phyloP scores from a whole-genome alignment of 2,797 vertebrate genomes.

The Lithobates sylvaticus region DNA sequence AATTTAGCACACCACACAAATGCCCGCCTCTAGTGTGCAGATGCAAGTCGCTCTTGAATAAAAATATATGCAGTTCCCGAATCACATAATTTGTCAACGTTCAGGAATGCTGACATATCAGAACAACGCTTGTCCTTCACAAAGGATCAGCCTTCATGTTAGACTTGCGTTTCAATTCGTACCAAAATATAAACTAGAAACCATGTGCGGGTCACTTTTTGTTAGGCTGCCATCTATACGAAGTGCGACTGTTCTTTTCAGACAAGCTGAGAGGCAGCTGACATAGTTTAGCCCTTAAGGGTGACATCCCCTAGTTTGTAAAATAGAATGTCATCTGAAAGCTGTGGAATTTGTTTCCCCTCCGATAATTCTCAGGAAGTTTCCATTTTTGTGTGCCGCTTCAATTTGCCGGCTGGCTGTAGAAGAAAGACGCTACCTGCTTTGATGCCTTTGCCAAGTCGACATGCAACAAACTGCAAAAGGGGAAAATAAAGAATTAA shows the following conservation, averaged over 20 bases:
- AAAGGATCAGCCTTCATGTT: not conserved
- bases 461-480: slow-evolving; percentile 50
- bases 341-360: slow-evolving; percentile 35
- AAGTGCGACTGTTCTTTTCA: slow-evolving; percentile 17
- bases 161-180: no score
- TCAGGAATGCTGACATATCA: not conserved
- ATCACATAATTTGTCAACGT: not conserved
- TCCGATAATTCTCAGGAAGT: slow-evolving; percentile 47
- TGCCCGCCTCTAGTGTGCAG: not conserved
- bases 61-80: not conserved
- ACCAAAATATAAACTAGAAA: slow-evolving; percentile 9
- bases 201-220: slow-evolving; percentile 7
- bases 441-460: slow-evolving; percentile 52
- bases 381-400: slow-evolving; percentile 44
- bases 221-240: not conserved
- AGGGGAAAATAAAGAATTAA: slow-evolving; percentile 51
- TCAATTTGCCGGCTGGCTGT: slow-evolving; percentile 57
- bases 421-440: slow-evolving; percentile 56
- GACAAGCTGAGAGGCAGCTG: slow-evolving; percentile 25
- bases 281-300: slow-evolving; percentile 48
- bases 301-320: slow-evolving; percentile 39
- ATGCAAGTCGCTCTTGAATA: not conserved
- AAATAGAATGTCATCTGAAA: slow-evolving; percentile 56
- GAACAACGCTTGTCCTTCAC: not conserved
- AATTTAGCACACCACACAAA: not conserved